phyloP scores from a whole-genome alignment of 2,888 invertebrate genomes.

The Campoletis raptor region DNA sequence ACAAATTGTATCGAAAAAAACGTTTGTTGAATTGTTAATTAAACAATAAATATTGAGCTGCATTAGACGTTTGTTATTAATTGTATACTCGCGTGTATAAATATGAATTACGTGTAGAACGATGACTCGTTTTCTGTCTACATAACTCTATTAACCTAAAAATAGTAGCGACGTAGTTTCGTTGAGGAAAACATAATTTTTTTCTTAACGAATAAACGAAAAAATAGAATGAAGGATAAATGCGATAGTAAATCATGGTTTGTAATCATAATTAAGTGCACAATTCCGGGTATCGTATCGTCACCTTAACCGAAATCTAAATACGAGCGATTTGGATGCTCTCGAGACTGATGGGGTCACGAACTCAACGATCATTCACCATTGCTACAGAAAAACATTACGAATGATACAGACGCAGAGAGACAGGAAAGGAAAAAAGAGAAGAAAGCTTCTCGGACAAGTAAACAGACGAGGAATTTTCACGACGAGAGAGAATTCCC shows the following conservation, averaged over 20 bases:
- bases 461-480: conserved; percentile 36
- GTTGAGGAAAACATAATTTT: conserved; percentile 22
- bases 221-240: conserved; percentile 21
- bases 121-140: conserved; percentile 7
- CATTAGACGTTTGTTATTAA: neutral
- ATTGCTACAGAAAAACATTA: neutral
- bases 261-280: conserved; percentile 4
- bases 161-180: neutral
- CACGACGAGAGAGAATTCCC: neutral
- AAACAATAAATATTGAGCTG: neutral
- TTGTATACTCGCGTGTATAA: neutral
- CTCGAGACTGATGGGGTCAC: neutral
- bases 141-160: conserved; percentile 11
- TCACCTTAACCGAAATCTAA: conserved; percentile 71
- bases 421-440: neutral
- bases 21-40: neutral
- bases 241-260: conserved; percentile 5
- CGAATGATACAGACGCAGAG: neutral
- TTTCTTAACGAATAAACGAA: conserved; percentile 8
- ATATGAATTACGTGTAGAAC: conserved; percentile 5
- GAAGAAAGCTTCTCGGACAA: conserved; percentile 17
- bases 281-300: conserved; percentile 46
- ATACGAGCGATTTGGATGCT: conserved; percentile 35
- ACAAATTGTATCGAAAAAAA: neutral
- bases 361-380: conserved; percentile 11